Evolutionary conservation across 2,888 invertebrate genomes (phyloP), one percentile per base, ranked within the genome.

Genomic region (Chrysopilus asiliformis): DNA sequence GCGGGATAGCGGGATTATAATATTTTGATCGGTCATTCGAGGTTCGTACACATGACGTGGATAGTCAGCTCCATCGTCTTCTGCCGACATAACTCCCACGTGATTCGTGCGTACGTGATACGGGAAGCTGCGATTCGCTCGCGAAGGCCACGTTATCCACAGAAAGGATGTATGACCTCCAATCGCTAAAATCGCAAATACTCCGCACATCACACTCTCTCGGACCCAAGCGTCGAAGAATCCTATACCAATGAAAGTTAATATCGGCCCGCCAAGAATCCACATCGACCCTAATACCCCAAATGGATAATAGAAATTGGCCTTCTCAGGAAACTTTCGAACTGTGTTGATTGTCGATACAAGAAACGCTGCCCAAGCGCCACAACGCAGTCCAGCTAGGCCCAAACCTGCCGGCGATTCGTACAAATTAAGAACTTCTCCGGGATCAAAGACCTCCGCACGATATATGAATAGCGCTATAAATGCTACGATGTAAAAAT

Each of bases 321-420:
- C 71, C 66, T 90, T 90, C 51, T 81, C 80, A 0, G 86, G 86
- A 53, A 81, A 85, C 51, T 82, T 82, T 53, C 76, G 80, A 30
- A 86, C 68, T 0, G 90, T 90, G 55, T 47, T 45, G 4, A 45
- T 52, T 2, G 64, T 65, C 2, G 66, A 65, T 39, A 74, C 73
- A 0, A 74, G 66, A 49, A 91, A 91, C 66, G 89, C 80, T 40
- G 75, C 66, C 87, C 91, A 93, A 1, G 85, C 86, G 1, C 76
- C 49, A 1, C 86, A 61, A 28, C 87, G 70, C 34, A 91, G 58
- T 4, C 73, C 68, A 8, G 90, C 75, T 5, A 93, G 64, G 0
- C 80, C 79, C 50, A 87, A 86, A 0, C 93, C 93, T 0, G 90
- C 84, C 1, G 85, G 82, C 27, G 87, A 87, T 63, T 94, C 91